phyloP scores from a whole-genome alignment of 2,113 vertebrate genomes.

The Lathamus discolor region DNA sequence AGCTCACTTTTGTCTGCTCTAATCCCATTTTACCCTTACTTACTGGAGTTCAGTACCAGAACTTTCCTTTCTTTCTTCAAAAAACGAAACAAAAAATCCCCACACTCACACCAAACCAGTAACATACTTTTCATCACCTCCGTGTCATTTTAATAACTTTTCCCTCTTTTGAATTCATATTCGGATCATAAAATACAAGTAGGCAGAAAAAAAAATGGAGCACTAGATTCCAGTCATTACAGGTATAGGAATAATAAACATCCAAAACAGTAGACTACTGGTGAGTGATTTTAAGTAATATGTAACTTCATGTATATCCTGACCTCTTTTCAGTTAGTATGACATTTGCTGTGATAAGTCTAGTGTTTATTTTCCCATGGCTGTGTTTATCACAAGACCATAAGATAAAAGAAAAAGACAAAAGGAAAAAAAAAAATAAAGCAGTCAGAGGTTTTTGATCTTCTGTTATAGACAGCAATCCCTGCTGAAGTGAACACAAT shows the following conservation, averaged over 20 bases:
- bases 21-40: constrained; percentile 25
- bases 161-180: background rate
- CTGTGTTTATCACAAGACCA: background rate
- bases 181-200: background rate
- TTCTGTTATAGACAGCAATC: background rate
- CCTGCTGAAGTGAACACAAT: background rate
- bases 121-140: background rate
- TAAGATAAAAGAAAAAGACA: background rate
- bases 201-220: background rate
- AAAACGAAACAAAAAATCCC: background rate
- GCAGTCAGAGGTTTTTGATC: background rate
- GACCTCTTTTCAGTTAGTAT: background rate
- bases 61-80: background rate
- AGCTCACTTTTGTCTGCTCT: constrained; percentile 10
- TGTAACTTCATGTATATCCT: background rate
- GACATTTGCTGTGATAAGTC: background rate
- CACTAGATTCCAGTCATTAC: background rate
- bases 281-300: background rate
- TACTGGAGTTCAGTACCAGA: background rate
- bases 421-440: background rate
- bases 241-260: background rate
- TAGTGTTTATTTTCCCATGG: background rate
- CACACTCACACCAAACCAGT: background rate
- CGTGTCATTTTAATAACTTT: background rate
- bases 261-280: background rate